Percentiles rank a stretch among this genome's conserved stretches.
These are phyloP conservation scores for Heliconius eleuchia DNA, from an alignment of 1,140 invertebrate genomes.

Conservation along the genomic window DNA sequence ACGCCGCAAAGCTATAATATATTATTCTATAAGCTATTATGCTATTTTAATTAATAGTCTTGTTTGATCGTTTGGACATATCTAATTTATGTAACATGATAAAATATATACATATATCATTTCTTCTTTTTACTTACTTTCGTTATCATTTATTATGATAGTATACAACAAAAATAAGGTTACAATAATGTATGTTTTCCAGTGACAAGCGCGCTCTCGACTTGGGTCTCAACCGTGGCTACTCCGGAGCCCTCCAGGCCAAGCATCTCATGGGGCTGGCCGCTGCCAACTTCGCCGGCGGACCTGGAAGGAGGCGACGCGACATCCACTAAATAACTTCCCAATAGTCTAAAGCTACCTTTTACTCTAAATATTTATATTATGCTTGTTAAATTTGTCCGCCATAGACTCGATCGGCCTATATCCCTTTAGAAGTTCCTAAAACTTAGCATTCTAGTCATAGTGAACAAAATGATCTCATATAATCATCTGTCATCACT, in stretches of 20 bases:
- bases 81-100: no score
- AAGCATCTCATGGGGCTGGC: slow-evolving; percentile 94
- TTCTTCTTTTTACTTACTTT: no score
- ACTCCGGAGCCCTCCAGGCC: slow-evolving; percentile 92
- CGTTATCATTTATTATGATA: neutral
- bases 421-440: slow-evolving; percentile 18
- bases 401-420: slow-evolving; percentile 37
- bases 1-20: no score
- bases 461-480: neutral
- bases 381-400: slow-evolving; percentile 32
- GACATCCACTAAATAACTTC: slow-evolving; percentile 69
- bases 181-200: slow-evolving; percentile 30
- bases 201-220: slow-evolving; percentile 91
- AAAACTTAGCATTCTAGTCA: neutral
- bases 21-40: no score
- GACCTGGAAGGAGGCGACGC: slow-evolving; percentile 91
- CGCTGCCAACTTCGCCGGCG: slow-evolving; percentile 92
- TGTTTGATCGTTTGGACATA: no score
- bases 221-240: slow-evolving; percentile 91
- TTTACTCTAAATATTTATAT: slow-evolving; percentile 25
- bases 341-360: slow-evolving; percentile 30
- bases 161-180: neutral
- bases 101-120: no score
- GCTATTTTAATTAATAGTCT: no score
- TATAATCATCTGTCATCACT: slow-evolving; percentile 1